Evolutionary conservation across 1,140 invertebrate species (phyloP), one percentile per base, ranked within the genome.

Genomic region (Diorhabda elongata): DNA sequence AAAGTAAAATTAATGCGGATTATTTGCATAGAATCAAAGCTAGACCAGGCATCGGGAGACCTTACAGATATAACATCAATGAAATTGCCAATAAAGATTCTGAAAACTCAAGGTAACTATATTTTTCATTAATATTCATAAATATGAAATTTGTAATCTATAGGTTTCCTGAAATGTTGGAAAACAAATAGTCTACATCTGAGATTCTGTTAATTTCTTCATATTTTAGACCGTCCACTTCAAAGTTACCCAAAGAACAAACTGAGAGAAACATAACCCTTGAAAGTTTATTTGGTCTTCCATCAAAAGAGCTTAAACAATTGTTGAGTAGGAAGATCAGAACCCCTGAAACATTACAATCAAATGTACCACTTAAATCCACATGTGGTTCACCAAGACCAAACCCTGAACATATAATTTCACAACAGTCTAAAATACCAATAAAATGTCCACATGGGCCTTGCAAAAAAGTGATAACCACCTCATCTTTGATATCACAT

Each of bases 401-500:
- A 64, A 64, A 11, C 66, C 57, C 67, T 26, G 26, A 44, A 66
- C 67, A 47, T 63, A 64, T 5, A 64, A 9, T 57, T 52, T 70
- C 61, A 8, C 26, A 62, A 8, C 66, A 57, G 7, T 76, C 76
- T 5, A 73, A 73, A 68, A 75, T 76, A 58, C 79, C 79, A 5
- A 62, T 80, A 26, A 71, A 68, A 44, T 80, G 79, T 63, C 78
- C 76, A 6, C 77, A 80, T 62, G 72, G 74, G 41, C 70, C 65
- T 5, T 80, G 79, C 60, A 69, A 71, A 56, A 78, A 78, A 67
- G 76, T 76, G 47, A 71, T 80, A 9, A 75, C 79, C 3, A 60
- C 76, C 6, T 78, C 79, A 4, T 73, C 76, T 3, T 77, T 80
- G 47, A 69, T 74, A 42, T 74, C 63, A 42, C 79, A 80, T 64